phyloP scores from a whole-genome alignment of 2,113 vertebrate species.

The Charina bottae region DNA sequence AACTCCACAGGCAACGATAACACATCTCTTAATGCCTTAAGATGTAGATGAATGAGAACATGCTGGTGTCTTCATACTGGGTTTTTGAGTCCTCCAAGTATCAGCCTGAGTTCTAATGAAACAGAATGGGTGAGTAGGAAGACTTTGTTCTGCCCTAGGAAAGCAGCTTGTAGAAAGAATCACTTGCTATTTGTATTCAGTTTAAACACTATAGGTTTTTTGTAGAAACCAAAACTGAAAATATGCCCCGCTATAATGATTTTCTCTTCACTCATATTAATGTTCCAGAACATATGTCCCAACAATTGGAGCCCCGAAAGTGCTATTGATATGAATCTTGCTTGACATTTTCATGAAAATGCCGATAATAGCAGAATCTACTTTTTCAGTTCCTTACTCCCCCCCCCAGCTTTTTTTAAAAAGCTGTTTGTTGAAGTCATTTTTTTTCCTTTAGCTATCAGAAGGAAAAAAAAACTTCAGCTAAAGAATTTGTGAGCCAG shows the following conservation, averaged over 20 bases:
- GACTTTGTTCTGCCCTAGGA: neutral
- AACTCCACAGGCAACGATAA: neutral
- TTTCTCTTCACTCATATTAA: neutral
- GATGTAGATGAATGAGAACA: neutral
- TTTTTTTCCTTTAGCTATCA: neutral
- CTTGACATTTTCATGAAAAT: slow-evolving; percentile 23
- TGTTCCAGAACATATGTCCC: neutral
- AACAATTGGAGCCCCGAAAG: neutral
- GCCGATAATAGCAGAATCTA: neutral
- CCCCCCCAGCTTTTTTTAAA: neutral
- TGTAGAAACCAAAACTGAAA: neutral
- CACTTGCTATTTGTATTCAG: neutral
- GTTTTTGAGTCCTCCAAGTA: neutral
- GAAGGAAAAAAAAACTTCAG: neutral
- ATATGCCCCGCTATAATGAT: neutral
- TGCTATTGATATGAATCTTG: neutral
- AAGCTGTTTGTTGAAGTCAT: neutral
- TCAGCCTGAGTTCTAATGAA: neutral
- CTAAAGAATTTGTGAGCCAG: neutral
- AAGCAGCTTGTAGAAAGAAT: neutral
- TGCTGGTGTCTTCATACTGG: neutral
- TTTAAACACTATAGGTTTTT: neutral
- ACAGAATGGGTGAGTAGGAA: neutral
- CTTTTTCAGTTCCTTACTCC: neutral
- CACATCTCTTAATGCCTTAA: neutral